Evolutionary conservation across 2,797 vertebrate species (phyloP).

Genomic region (Brachyrhaphis roseni): DNA sequence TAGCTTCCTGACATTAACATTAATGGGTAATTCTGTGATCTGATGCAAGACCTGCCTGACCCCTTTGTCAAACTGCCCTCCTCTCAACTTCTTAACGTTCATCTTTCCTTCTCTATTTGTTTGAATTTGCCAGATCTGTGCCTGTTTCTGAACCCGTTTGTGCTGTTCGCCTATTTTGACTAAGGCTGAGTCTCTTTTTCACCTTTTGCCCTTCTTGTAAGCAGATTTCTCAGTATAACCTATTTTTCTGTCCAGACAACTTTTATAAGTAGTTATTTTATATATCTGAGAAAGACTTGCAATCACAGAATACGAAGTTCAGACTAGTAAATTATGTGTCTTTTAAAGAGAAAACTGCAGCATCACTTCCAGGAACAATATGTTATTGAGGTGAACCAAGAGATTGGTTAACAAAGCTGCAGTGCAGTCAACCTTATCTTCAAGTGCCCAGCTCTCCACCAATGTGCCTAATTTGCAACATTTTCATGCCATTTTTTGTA

Average conservation of each 20-base stretch:
- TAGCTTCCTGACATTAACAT: slow-evolving; percentile 69
- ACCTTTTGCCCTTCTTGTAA: not conserved
- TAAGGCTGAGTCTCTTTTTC: not conserved
- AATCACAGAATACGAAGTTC: not conserved
- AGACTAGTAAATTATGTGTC: not conserved
- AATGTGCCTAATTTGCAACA: slow-evolving; percentile 20
- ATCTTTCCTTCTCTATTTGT: slow-evolving; percentile 11
- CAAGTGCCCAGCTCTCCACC: slow-evolving; percentile 13
- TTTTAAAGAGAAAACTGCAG: not conserved
- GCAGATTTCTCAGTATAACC: not conserved
- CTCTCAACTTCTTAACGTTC: slow-evolving; percentile 38
- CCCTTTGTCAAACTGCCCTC: slow-evolving; percentile 28
- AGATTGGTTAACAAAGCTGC: slow-evolving; percentile 15
- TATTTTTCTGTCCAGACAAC: not conserved
- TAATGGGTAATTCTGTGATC: slow-evolving; percentile 59
- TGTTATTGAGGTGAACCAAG: slow-evolving; percentile 16
- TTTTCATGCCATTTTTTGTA: slow-evolving; percentile 2
- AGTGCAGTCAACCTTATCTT: slow-evolving; percentile 34
- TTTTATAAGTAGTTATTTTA: slow-evolving; percentile 7
- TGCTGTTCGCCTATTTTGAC: not conserved
- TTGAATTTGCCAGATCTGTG: slow-evolving; percentile 24
- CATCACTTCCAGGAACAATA: slow-evolving; percentile 4
- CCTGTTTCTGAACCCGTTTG: slow-evolving; percentile 23
- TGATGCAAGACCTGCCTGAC: slow-evolving; percentile 58
- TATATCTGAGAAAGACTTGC: slow-evolving; percentile 16